These are phyloP conservation scores for Psilopogon haemacephalus DNA, from an alignment of 2,113 vertebrate genomes.

Conservation along the genomic window DNA sequence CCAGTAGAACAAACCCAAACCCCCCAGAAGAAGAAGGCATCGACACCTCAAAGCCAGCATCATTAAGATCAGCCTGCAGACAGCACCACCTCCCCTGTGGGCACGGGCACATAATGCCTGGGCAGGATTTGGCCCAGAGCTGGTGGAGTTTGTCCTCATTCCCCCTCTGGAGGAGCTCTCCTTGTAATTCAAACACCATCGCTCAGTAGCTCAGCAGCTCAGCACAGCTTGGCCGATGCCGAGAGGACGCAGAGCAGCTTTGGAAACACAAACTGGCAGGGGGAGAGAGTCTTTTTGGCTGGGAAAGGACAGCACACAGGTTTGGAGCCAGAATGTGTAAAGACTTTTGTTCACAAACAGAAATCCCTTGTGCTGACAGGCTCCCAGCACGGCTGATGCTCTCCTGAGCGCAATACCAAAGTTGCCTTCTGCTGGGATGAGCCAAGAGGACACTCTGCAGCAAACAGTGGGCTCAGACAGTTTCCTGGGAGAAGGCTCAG, in stretches of 20 bases:
- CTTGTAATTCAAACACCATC: slow-evolving; percentile 50
- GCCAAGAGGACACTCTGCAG: background rate
- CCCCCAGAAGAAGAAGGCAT: background rate
- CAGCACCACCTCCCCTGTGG: background rate
- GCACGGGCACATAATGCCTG: accelerated
- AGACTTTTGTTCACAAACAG: slow-evolving; percentile 70
- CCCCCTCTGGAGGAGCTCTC: background rate
- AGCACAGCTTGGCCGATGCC: slow-evolving; percentile 49
- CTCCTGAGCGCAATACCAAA: slow-evolving; percentile 46
- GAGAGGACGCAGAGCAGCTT: slow-evolving; percentile 51
- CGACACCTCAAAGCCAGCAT: accelerated
- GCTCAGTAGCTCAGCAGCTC: slow-evolving; percentile 44
- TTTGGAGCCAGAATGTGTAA: slow-evolving; percentile 60
- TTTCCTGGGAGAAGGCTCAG: background rate
- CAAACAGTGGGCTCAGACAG: background rate
- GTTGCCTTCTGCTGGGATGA: slow-evolving; percentile 37
- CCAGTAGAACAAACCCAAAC: background rate
- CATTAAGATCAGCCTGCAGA: background rate
- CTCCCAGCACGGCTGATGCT: slow-evolving; percentile 30
- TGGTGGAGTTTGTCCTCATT: slow-evolving; percentile 48
- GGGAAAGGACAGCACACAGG: slow-evolving; percentile 29
- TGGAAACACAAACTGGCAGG: slow-evolving; percentile 62
- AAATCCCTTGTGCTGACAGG: slow-evolving; percentile 70
- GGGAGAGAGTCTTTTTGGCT: slow-evolving; percentile 57
- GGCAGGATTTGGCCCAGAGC: background rate